A percentile compares a stretch with the other conserved stretches of the same genome.
These are phyloP conservation scores for Agriopis marginaria DNA, from an alignment of 2,888 invertebrate species.

Conservation along the genomic window DNA sequence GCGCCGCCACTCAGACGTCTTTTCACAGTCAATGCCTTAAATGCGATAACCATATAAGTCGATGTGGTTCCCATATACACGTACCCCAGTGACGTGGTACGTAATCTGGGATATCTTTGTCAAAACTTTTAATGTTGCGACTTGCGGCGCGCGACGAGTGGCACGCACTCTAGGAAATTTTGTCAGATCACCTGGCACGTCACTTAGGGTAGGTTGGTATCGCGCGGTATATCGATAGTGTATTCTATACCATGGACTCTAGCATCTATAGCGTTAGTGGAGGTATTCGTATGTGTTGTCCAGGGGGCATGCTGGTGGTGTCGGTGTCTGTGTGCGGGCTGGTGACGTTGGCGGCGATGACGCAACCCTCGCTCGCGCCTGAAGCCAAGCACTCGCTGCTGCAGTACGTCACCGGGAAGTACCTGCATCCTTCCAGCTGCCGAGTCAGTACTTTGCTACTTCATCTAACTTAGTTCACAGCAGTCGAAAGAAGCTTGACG, in stretches of 20 bases:
- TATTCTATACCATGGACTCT: background rate
- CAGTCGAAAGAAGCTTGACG: too few species aligned
- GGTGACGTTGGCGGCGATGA: conserved; percentile 96
- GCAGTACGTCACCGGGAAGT: conserved; percentile 97
- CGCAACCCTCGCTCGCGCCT: conserved; percentile 95
- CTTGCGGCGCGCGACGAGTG: too few species aligned
- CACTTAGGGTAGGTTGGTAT: too few species aligned
- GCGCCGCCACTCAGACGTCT: too few species aligned
- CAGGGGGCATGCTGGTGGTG: conserved; percentile 95
- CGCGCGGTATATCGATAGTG: background rate
- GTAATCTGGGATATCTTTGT: too few species aligned
- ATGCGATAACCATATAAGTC: too few species aligned
- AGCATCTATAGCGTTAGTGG: background rate
- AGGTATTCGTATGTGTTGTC: conserved; percentile 20
- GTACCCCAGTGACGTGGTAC: too few species aligned
- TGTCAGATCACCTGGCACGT: background rate
- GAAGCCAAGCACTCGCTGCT: conserved; percentile 95
- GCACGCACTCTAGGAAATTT: background rate
- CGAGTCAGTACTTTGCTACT: conserved; percentile 74
- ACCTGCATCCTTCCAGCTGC: conserved; percentile 95
- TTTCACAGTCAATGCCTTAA: too few species aligned
- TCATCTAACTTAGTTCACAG: too few species aligned
- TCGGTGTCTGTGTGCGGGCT: conserved; percentile 95
- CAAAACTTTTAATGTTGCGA: too few species aligned
- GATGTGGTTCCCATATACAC: too few species aligned